Evolutionary conservation across 2,797 vertebrate genomes (phyloP), one percentile per base, ranked within the genome.

Genomic region (Sternarchorhynchus goeldii): DNA sequence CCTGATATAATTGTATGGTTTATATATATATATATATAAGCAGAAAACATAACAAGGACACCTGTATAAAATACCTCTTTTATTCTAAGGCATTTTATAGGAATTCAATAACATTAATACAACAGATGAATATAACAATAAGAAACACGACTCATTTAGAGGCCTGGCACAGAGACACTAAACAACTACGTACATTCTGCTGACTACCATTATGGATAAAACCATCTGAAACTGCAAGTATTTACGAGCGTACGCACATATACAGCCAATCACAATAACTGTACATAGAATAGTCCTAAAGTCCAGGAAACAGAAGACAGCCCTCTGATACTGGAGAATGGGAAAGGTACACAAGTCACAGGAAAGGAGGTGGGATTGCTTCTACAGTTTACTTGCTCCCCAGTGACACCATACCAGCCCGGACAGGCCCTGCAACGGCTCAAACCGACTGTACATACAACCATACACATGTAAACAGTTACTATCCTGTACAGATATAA

Each of bases 91-190:
- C 10, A 34, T 67, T 72, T 39, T 45, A 14, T 64, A 31, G 50
- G 1, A 64, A 50, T 2, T 18, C 36, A 31, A 41, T 32, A 29
- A 10, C 50, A 25, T 53, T 32, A 65, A 39, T 21, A 36, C 36
- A 66, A 6, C 16, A 56, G 2, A 18, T 70, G 18, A 45, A 57
- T 36, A n/a, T 14, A 70, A 39, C 57, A 25, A 21, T 67, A 29
- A 56, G 80, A 76, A 73, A 29, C 55, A 64, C 57, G 79, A 79
- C 64, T 80, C 67, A 80, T 75, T 62, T 18, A 76, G 78, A 81
- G 36, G 77, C 68, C 75, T 41, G 20, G 21, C 79, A 82, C 87
- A 67, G 73, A 58, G 1, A 56, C 18, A 21, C 16, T 16, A 3
- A 64, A 8, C 36, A 64, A 8, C 36, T 50, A 60, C 31, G 34